Evolutionary conservation across 2,797 vertebrate genomes (phyloP).

Genomic region (Coccyzus lansbergi): DNA sequence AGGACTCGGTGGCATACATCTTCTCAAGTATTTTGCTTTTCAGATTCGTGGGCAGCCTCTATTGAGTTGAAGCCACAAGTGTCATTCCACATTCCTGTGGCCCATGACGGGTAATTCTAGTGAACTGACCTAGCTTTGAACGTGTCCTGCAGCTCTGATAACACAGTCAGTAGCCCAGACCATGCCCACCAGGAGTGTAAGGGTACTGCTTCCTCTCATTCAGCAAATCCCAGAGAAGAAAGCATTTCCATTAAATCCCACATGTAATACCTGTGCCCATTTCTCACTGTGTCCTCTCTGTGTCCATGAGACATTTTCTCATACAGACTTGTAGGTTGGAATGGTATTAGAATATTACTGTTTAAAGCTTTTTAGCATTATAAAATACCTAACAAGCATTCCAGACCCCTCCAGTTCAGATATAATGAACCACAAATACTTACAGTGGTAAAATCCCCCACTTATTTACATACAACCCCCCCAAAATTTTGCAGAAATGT

Average conservation of each 20-base stretch:
- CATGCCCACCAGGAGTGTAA: not conserved
- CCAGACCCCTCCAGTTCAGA: not conserved
- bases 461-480: not conserved
- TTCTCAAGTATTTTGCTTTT: not conserved
- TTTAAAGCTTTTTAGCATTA: not conserved
- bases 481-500: not conserved
- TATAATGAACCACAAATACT: not conserved
- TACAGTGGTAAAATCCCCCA: not conserved
- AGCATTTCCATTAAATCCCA: not conserved
- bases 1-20: rapidly evolving
- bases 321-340: not conserved
- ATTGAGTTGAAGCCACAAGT: not conserved
- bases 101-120: not conserved
- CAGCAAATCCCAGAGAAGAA: not conserved
- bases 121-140: not conserved
- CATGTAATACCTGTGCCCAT: not conserved
- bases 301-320: not conserved
- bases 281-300: not conserved
- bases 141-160: not conserved
- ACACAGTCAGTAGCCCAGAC: not conserved
- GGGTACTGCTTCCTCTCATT: not conserved
- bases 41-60: not conserved
- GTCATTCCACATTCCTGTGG: not conserved
- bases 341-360: not conserved
- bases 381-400: not conserved